A percentile compares a stretch with the other conserved stretches of the same genome.
Conservation (phyloP, 2,888 invertebrate species). For the Argyresthia albistria region DNA sequence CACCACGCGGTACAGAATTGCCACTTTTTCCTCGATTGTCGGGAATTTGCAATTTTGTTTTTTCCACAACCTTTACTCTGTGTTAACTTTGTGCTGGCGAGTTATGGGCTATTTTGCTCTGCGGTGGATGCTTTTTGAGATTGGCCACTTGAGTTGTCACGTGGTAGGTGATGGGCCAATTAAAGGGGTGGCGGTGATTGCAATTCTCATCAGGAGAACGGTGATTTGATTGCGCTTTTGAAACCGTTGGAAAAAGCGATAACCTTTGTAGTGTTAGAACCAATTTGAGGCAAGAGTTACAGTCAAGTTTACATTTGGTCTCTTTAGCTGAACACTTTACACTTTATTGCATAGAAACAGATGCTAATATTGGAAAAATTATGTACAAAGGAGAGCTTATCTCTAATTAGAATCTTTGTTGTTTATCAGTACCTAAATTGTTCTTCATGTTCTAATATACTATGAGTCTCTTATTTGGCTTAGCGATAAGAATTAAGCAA, state of each 20-base stretch:
- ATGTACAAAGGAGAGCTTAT: too few relatives aligned
- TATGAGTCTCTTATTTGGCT: too few relatives aligned
- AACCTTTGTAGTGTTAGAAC: too few relatives aligned
- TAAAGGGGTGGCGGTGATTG: constrained; percentile 23
- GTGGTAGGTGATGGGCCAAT: constrained; percentile 35
- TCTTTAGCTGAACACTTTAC: too few relatives aligned
- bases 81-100: background rate
- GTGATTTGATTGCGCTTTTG: constrained; percentile 7
- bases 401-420: too few relatives aligned
- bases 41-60: constrained; percentile 6
- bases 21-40: constrained; percentile 27
- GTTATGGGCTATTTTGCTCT: background rate
- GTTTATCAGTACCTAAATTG: too few relatives aligned
- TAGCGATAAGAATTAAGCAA: too few relatives aligned
- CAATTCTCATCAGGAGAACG: constrained; percentile 10
- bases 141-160: constrained; percentile 13
- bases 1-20: constrained; percentile 34
- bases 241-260: constrained; percentile 8
- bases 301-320: too few relatives aligned
- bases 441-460: too few relatives aligned
- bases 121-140: background rate
- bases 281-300: too few relatives aligned
- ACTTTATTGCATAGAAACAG: too few relatives aligned
- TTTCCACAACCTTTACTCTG: constrained; percentile 21
- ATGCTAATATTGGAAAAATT: too few relatives aligned